phyloP scores from a whole-genome alignment of 2,888 invertebrate species.

The Gnatocerus cornutus region DNA sequence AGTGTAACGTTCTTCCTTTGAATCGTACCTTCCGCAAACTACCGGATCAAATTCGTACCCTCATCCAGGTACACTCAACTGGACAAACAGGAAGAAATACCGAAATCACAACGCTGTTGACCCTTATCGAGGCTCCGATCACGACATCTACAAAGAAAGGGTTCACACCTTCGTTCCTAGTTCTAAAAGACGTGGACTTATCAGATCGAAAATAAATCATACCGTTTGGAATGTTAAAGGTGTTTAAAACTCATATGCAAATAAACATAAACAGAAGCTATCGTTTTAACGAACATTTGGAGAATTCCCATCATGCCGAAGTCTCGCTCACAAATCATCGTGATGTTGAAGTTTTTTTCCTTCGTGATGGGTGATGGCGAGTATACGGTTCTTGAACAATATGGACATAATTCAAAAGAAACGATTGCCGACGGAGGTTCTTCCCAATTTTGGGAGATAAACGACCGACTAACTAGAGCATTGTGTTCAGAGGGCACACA shows the following conservation, averaged over 20 bases:
- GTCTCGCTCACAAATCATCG: conserved; percentile 28
- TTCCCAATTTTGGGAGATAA: conserved; percentile 59
- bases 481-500: conserved; percentile 53
- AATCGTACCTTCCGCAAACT: conserved; percentile 37
- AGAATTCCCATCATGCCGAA: conserved; percentile 27
- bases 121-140: conserved; percentile 47
- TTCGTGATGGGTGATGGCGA: conserved; percentile 16
- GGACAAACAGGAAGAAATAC: conserved; percentile 44
- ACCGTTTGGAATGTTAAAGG: conserved; percentile 21
- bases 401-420: conserved; percentile 24
- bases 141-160: conserved; percentile 40
- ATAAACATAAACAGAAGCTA: conserved; percentile 42
- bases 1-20: conserved; percentile 37
- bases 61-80: conserved; percentile 29
- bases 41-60: conserved; percentile 17
- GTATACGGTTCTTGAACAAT: conserved; percentile 26
- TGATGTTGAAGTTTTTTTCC: conserved; percentile 1
- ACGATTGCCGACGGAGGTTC: conserved; percentile 39
- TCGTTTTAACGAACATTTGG: conserved; percentile 32
- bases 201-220: conserved; percentile 51
- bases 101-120: conserved; percentile 28
- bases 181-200: conserved; percentile 35
- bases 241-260: conserved; percentile 37
- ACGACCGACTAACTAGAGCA: conserved; percentile 63
- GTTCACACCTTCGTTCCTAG: conserved; percentile 50